Evolutionary conservation across 2,113 vertebrate genomes (phyloP).

Genomic region (Cyrtonyx montezumae): DNA sequence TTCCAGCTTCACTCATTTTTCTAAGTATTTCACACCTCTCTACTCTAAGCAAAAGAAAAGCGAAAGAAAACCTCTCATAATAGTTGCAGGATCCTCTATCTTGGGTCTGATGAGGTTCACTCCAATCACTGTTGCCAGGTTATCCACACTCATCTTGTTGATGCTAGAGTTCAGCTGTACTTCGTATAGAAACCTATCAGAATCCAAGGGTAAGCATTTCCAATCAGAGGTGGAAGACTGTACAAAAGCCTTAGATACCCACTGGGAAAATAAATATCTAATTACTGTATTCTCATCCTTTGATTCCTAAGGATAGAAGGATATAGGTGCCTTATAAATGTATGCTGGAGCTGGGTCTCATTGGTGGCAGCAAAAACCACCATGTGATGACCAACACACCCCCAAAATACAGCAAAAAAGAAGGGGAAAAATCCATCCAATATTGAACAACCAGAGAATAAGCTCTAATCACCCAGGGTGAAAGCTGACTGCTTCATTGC

Average conservation of each 20-base stretch:
- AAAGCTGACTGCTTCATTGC: background rate
- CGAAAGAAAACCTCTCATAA: slow-evolving; percentile 84
- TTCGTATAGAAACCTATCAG: slow-evolving; percentile 90
- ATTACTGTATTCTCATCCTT: background rate
- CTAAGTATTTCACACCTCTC: background rate
- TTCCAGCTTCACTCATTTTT: background rate
- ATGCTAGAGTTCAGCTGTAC: slow-evolving; percentile 87
- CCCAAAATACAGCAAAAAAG: background rate
- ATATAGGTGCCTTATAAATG: background rate
- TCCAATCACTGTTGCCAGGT: slow-evolving; percentile 95
- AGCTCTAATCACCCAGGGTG: background rate
- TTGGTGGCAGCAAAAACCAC: background rate
- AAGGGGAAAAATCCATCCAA: background rate
- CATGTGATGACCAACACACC: background rate
- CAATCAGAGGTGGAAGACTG: background rate
- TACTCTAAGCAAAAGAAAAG: background rate
- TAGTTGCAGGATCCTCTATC: slow-evolving; percentile 89
- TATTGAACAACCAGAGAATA: background rate
- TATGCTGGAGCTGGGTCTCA: background rate
- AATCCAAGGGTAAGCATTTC: background rate
- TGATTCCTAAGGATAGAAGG: background rate
- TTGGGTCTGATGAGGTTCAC: slow-evolving; percentile 94
- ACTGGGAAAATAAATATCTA: background rate
- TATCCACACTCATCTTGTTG: slow-evolving; percentile 99
- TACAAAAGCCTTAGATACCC: background rate